Base-by-base conservation (phyloP, 2,797 vertebrate species). In the Onychomys leucogaster region DNA sequence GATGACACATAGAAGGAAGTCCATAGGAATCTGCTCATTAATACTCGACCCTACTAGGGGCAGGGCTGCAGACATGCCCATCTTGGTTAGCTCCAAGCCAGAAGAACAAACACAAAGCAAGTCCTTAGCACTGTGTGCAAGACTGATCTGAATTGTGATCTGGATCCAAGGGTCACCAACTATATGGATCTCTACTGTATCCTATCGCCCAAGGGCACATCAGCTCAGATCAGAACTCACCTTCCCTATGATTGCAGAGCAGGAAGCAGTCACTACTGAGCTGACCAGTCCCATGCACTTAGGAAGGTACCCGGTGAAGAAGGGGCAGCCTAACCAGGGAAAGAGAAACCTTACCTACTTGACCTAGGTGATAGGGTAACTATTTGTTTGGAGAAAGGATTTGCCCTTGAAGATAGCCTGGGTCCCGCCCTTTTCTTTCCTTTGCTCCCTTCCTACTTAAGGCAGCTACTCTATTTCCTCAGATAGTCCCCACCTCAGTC, bases 1-100 rank as follows among this genome's bases (percentile, higher is more conserved):
- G 94, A 89, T 88, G 96, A 98, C 96, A 97, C 94, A 96, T 43
- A 97, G 12, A 71, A 96, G 96, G 90, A 96, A 98, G 94, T 97
- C 52, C 65, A 25, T 32, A 49, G 49, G 86, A 81, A 91, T 93
- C 52, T 89, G 88, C 86, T 85, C 87, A 67, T 94, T 80, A 96
- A 90, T 55, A 63, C 85, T 63, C 81, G 37, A 57, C 73, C 41
- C 57, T 82, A 41, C 85, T n/a, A 4, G 71, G 84, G 59, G 41
- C 61, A 41, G 8, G 63, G 41, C 57, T 80, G 80, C n/a, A 46
- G n/a, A 91, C 4, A 1, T 32, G 84, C 5, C 63, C 34, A 77
- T 76, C 52, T 61, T 46, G 41, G 52, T 59, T 29, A 92, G 67
- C 16, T 52, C 86, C 37, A 46, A 82, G 17, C 75, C 25, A 81